Conservation (phyloP, 2,888 invertebrate genomes). For the Sphaerophoria rueppellii region DNA sequence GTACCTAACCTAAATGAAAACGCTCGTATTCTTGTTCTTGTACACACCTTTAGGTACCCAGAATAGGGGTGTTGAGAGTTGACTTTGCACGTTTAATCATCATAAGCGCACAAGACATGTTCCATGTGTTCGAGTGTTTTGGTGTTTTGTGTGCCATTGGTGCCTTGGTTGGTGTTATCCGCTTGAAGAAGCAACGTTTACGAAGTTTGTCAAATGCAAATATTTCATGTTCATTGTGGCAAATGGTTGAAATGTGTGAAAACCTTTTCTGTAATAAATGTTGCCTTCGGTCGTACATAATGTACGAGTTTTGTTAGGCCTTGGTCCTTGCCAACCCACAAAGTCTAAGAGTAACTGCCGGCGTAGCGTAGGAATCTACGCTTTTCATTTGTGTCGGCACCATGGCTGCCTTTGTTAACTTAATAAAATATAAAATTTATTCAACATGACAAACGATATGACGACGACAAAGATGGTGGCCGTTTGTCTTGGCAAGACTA, state of each 20-base stretch:
- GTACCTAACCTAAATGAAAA: neutral
- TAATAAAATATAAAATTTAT: constrained; percentile 36
- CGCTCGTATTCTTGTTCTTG: neutral
- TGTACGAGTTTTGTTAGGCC: neutral
- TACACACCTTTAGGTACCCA: neutral
- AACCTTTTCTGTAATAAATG: constrained; percentile 36
- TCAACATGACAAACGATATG: constrained; percentile 20
- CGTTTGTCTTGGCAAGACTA: constrained; percentile 14
- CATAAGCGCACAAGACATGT: constrained; percentile 9
- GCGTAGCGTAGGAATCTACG: neutral
- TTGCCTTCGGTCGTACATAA: neutral
- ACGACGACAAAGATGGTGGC: neutral
- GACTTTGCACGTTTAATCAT: constrained; percentile 30
- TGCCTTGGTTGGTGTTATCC: constrained; percentile 19
- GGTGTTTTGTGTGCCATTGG: neutral
- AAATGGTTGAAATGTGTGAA: constrained; percentile 41
- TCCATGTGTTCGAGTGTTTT: neutral
- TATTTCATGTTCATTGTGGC: constrained; percentile 56
- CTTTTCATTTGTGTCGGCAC: constrained; percentile 7
- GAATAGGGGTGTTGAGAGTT: constrained; percentile 1
- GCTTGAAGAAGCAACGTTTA: constrained; percentile 39
- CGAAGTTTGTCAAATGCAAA: constrained; percentile 61
- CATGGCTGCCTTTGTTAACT: constrained; percentile 27
- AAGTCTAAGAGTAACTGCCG: neutral
- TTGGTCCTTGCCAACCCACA: neutral